Percentiles rank a stretch among this genome's conserved stretches.
Evolutionary conservation across 2,113 vertebrate genomes (phyloP).

Genomic region (Sigmodon hispidus): DNA sequence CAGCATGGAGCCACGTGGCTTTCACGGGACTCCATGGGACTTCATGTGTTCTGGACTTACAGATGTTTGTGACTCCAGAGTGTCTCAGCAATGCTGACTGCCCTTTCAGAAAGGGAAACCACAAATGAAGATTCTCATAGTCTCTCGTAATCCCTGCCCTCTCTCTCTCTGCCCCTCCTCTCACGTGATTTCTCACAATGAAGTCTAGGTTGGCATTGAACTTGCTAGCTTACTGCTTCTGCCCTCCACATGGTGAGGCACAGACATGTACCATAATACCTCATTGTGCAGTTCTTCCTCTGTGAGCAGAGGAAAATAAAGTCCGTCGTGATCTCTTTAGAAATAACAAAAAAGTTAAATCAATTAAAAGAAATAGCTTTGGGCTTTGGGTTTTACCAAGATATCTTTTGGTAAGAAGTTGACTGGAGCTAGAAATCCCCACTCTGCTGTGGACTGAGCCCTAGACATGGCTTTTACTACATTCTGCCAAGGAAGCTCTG

Average conservation of each 20-base stretch:
- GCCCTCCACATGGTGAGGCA: background rate
- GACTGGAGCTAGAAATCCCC: background rate
- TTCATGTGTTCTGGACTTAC: background rate
- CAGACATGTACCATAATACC: background rate
- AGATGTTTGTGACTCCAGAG: background rate
- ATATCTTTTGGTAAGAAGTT: background rate
- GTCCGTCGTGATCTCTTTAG: background rate
- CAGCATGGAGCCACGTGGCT: background rate
- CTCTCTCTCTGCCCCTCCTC: background rate
- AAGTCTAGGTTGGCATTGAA: background rate
- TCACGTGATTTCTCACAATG: background rate
- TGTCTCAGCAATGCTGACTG: background rate
- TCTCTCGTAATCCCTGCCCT: background rate
- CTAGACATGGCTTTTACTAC: background rate
- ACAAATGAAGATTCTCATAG: conserved; percentile 10
- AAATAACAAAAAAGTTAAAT: conserved; percentile 34
- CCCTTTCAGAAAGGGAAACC: conserved; percentile 23
- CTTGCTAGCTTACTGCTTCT: background rate
- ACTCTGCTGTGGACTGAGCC: background rate
- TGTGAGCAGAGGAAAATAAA: conserved; percentile 25
- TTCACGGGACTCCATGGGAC: background rate
- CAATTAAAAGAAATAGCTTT: background rate
- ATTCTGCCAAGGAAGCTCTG: background rate
- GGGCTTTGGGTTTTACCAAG: background rate
- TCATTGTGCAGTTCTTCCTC: background rate